A percentile compares a stretch with the other conserved stretches of the same genome.
phyloP scores from a whole-genome alignment of 1,140 invertebrate genomes.

The Drosophila biarmipes region DNA sequence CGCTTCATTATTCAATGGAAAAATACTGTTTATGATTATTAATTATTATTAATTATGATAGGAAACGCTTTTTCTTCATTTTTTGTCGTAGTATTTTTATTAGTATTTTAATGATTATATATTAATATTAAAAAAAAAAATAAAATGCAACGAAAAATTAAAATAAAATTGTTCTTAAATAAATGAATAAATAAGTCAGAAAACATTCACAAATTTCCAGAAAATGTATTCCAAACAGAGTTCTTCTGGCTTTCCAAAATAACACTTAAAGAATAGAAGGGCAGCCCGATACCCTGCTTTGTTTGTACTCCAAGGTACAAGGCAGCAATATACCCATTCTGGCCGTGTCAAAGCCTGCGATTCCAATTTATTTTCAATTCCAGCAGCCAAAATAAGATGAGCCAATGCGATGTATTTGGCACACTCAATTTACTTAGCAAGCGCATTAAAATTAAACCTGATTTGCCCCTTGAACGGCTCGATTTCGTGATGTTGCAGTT shows the following conservation, averaged over 20 bases:
- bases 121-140: background rate
- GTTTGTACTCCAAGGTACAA: too few species aligned
- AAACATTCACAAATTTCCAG: too few species aligned
- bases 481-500: conserved; percentile 34
- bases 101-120: background rate
- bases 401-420: conserved; percentile 34
- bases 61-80: background rate
- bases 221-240: too few species aligned
- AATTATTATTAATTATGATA: conserved; percentile 35
- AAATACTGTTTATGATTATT: conserved; percentile 24
- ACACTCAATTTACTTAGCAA: conserved; percentile 55
- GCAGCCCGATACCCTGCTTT: too few species aligned
- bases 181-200: too few species aligned
- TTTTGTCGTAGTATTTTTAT: background rate
- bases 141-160: too few species aligned
- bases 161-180: too few species aligned
- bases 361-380: conserved; percentile 24
- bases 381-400: conserved; percentile 28
- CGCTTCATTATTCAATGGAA: conserved; percentile 22
- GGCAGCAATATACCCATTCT: background rate
- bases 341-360: background rate
- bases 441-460: conserved; percentile 49
- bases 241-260: too few species aligned
- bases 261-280: too few species aligned
- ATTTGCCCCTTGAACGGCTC: conserved; percentile 41